Evolutionary conservation across 2,113 vertebrate species (phyloP).

Genomic region (Nycticorax nycticorax): DNA sequence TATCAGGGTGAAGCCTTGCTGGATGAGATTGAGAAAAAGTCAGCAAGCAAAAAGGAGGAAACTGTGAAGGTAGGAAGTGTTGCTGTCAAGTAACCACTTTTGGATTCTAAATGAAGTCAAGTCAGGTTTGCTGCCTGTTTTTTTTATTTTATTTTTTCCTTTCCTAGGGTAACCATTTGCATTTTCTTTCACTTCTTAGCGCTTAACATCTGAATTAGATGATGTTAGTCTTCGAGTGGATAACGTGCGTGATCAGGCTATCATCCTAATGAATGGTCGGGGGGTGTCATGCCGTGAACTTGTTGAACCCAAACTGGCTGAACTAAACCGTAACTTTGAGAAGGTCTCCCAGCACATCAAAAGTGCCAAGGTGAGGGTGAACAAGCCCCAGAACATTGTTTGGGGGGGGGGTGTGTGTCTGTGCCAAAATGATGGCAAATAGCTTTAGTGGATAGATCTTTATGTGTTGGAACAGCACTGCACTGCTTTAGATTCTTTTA

Average conservation of each 20-base stretch:
- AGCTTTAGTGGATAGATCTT: neutral
- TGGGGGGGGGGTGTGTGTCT: neutral
- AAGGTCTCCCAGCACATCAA: constrained; percentile 95
- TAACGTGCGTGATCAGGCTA: constrained; percentile 87
- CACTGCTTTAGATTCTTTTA: neutral
- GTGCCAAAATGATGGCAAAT: neutral
- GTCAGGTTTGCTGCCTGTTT: neutral
- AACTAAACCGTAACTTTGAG: constrained; percentile 92
- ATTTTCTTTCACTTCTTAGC: constrained; percentile 69
- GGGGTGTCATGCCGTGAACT: constrained; percentile 86
- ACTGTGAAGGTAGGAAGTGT: constrained; percentile 83
- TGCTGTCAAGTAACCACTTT: neutral
- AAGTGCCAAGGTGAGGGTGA: constrained; percentile 82
- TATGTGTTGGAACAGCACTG: neutral
- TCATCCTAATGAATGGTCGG: constrained; percentile 87
- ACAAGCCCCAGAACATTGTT: neutral
- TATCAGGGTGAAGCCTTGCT: constrained; percentile 95
- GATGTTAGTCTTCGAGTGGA: constrained; percentile 86
- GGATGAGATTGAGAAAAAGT: constrained; percentile 91
- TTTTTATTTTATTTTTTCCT: neutral
- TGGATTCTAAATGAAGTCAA: neutral
- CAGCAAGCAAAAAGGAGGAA: constrained; percentile 83
- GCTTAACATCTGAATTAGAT: constrained; percentile 85
- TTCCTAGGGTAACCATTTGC: neutral
- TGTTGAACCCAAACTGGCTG: constrained; percentile 90